Evolutionary conservation across 2,888 invertebrate genomes (phyloP), one percentile per base, ranked within the genome.

Genomic region (Sarcophaga caerulescens): DNA sequence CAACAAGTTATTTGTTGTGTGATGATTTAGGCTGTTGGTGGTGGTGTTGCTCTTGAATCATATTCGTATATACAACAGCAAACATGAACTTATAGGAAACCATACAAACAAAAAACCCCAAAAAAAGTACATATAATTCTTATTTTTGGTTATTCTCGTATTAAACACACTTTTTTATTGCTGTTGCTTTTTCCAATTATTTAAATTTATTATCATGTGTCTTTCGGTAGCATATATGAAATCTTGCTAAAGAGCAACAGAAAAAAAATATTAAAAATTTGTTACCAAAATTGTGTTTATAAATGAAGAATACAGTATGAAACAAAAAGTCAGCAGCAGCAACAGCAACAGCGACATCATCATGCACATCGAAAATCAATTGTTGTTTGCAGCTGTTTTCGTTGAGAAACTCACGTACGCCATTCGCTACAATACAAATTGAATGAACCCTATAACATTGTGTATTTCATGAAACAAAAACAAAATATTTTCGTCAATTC

Each of bases 331-430:
- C 21, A 74, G 17, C 52, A 52, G 52, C 17, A 52, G 23, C 23
- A 63, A 47, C 1, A 47, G 25, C 59, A 70, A 71, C 63, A 62
- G 35, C 75, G 25, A 47, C 45, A 76, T 2, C 3, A 35, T 35
- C 35, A 35, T 35, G 35, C 35, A 35, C 35, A 35, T 35, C 35
- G 35, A 35, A 35, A 35, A 35, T 35, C 35, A 35, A 35, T 10
- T 60, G 35, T 44, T 84, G 68, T 70, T 84, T 79, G 21, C 14
- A 59, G 68, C 35, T 35, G 35, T 35, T 59, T 73, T 77, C 85
- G 85, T 83, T 86, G 69, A 23, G 44, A 78, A 63, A 59, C 81
- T 83, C 85, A 86, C 85, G 85, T 86, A 86, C 83, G 74, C 85
- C 80, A 81, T 68, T 25, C 14, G 60, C 17, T 45, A 17, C 23